These are phyloP conservation scores for Chymomyza amoena DNA, from an alignment of 2,888 invertebrate genomes.

Conservation along the genomic window DNA sequence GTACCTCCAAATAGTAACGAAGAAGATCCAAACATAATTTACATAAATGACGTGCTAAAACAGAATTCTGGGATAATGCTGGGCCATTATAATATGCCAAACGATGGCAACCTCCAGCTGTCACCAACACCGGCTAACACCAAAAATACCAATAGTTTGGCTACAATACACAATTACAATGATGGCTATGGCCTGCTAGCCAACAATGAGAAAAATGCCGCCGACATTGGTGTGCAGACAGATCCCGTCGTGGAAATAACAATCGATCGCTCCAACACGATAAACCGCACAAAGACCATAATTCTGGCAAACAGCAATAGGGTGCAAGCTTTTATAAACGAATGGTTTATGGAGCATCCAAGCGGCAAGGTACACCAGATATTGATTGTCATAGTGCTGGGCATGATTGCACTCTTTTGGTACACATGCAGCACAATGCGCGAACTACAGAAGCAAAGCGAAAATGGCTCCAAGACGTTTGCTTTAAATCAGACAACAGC, in stretches of 20 bases:
- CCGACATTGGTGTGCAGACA: slow-evolving; percentile 81
- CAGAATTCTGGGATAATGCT: slow-evolving; percentile 76
- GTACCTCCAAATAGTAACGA: slow-evolving; percentile 59
- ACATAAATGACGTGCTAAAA: slow-evolving; percentile 79
- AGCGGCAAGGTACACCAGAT: slow-evolving; percentile 86
- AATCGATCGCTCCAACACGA: slow-evolving; percentile 67
- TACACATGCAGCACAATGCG: slow-evolving; percentile 86
- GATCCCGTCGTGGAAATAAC: slow-evolving; percentile 79
- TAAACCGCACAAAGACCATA: slow-evolving; percentile 78
- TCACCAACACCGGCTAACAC: slow-evolving; percentile 66
- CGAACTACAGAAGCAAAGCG: slow-evolving; percentile 84
- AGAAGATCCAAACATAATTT: slow-evolving; percentile 78
- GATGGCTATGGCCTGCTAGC: slow-evolving; percentile 65
- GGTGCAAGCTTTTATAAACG: slow-evolving; percentile 74
- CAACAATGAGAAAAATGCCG: slow-evolving; percentile 64
- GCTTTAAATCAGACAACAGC: slow-evolving; percentile 47
- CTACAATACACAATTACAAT: slow-evolving; percentile 74
- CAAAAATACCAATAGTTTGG: slow-evolving; percentile 69
- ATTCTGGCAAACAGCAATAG: slow-evolving; percentile 72
- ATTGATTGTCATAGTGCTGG: slow-evolving; percentile 84
- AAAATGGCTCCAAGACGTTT: slow-evolving; percentile 81
- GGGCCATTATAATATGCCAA: slow-evolving; percentile 87
- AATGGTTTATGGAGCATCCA: slow-evolving; percentile 87
- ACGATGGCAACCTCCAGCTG: slow-evolving; percentile 78
- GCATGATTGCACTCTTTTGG: slow-evolving; percentile 87